Evolutionary conservation across 1,140 invertebrate species (phyloP), one percentile per base, ranked within the genome.

Genomic region (Pomacea maculata): DNA sequence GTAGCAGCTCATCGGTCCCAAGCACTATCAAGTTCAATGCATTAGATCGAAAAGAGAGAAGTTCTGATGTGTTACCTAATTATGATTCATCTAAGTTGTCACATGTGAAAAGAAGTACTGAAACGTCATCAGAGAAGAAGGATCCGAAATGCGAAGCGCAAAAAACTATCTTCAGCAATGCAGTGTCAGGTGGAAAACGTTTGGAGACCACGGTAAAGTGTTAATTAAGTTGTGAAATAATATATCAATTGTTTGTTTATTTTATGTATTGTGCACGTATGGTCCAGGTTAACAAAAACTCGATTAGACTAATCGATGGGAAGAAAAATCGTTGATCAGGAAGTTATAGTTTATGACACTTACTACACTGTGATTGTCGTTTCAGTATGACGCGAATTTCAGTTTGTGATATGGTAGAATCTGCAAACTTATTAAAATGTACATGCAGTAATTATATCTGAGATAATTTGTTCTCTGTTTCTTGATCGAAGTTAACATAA

Each of bases 151-250:
- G 81, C 54, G 63, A 78, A 29, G 21, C 52, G 21, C 81, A 82
- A 65, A 64, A 79, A 63, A 72, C 55, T 17, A 79, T 75, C 34
- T 82, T 82, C 65, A 65, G 57, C 19, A 67, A 79, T 25, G 55
- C 64, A 29, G 71, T 82, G 21, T 57, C 55, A 29, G 61, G 19
- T 54, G 78, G 74, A 25, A 72, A 63, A 67, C 81, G 74, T 65
- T 73, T 82, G 64, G 81, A 82, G 72, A 70, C 74, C 71, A 82
- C 81, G 52, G 81, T 82, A 73, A 80, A 63, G 67, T 45, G 1
- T 45, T 21, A 10, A 12, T 64, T 76, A 4, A 52, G 45, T 65
- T 2, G 21, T 52, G 34, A 25, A 25, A 45, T 64, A 29, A 64
- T 29, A 25, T 8, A 12, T 61, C 15, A 65, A 29, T 14, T 55